These are phyloP conservation scores for Tapirus terrestris DNA, from an alignment of 2,113 vertebrate genomes.

Conservation along the genomic window DNA sequence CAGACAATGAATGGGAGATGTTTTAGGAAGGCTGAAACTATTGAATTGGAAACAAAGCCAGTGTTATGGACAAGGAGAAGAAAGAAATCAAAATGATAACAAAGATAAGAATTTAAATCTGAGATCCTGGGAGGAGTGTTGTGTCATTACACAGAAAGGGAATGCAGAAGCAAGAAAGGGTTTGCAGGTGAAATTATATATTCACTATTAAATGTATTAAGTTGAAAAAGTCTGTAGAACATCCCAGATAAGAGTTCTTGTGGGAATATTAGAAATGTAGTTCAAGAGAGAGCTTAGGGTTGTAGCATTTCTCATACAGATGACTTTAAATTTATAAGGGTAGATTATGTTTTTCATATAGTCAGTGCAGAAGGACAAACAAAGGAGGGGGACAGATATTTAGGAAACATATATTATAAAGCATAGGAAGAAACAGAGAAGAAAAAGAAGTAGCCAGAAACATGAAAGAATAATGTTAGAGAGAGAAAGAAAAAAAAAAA, in stretches of 20 bases:
- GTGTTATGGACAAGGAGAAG: neutral
- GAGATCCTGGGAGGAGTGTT: neutral
- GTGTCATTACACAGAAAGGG: neutral
- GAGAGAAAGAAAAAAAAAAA: neutral
- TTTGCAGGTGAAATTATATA: constrained; percentile 5
- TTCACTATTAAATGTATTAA: neutral
- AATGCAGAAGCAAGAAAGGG: neutral
- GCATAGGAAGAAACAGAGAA: neutral
- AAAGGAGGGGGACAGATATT: neutral
- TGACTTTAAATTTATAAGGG: constrained; percentile 3
- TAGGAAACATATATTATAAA: neutral
- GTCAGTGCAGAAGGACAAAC: neutral
- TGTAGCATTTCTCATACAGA: neutral
- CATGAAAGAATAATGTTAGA: neutral
- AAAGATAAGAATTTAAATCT: neutral
- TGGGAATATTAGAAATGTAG: neutral
- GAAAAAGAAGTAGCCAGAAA: neutral
- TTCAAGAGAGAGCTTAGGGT: neutral
- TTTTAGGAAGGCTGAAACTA: neutral
- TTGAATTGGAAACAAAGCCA: neutral
- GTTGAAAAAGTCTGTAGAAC: neutral
- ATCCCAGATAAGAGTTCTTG: neutral
- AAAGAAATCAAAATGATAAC: neutral
- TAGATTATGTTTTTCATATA: neutral
- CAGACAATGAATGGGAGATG: neutral